A percentile compares a stretch with the other conserved stretches of the same genome.
Conservation (phyloP, 2,888 invertebrate species). For the Abscondita cerata region DNA sequence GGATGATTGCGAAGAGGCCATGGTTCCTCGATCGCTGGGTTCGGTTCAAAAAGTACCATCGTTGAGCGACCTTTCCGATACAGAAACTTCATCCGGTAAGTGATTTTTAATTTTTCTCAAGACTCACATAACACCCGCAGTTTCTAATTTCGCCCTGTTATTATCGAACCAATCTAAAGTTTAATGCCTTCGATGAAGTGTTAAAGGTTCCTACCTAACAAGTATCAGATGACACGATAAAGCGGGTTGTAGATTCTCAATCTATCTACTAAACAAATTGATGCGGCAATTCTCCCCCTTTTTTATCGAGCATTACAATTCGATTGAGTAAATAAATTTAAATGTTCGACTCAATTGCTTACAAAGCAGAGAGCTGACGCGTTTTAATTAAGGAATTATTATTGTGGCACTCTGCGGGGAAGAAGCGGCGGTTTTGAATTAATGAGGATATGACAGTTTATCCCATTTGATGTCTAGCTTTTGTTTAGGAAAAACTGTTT, state of each 20-base stretch:
- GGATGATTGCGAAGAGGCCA: conserved; percentile 68
- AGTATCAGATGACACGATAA: conserved; percentile 11
- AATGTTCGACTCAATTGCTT: conserved; percentile 27
- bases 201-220: background rate
- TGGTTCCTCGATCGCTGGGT: conserved; percentile 64
- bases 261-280: background rate
- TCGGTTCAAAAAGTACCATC: conserved; percentile 87
- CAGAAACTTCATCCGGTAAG: conserved; percentile 89
- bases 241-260: conserved; percentile 10
- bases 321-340: conserved; percentile 23
- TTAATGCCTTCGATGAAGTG: conserved; percentile 10
- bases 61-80: conserved; percentile 88
- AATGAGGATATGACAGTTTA: conserved; percentile 51
- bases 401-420: conserved; percentile 18
- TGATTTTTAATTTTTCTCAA: conserved; percentile 47
- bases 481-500: conserved; percentile 10
- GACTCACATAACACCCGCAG: conserved; percentile 6
- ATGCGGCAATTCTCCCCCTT: conserved; percentile 4
- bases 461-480: conserved; percentile 34
- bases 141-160: conserved; percentile 8
- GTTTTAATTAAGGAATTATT: conserved; percentile 29
- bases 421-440: conserved; percentile 31
- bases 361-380: conserved; percentile 29
- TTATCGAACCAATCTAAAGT: background rate
- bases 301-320: conserved; percentile 17